These are phyloP conservation scores for Aspiorhynchus laticeps DNA, from an alignment of 2,113 vertebrate genomes.

Conservation along the genomic window DNA sequence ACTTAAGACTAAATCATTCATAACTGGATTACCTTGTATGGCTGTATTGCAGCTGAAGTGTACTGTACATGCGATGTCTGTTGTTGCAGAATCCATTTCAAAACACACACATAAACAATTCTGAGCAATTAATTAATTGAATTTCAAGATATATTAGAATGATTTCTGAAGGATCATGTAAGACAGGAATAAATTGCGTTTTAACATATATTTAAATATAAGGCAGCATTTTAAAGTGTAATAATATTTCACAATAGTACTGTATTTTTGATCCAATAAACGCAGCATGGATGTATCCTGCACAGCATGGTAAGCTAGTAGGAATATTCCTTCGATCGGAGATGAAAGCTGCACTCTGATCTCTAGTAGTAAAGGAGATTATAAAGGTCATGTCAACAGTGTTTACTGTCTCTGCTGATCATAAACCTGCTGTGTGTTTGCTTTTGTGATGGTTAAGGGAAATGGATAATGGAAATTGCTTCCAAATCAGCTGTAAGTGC, in stretches of 20 bases:
- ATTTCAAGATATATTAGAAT: not conserved
- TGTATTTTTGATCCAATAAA: not conserved
- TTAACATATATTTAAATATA: not conserved
- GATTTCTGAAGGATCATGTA: not conserved
- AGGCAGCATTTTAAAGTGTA: not conserved
- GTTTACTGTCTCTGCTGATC: constrained; percentile 12
- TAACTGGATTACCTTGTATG: constrained; percentile 6
- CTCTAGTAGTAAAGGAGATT: constrained; percentile 5
- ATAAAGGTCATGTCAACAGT: constrained; percentile 8
- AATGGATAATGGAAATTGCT: not conserved
- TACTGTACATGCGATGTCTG: not conserved
- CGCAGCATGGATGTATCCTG: not conserved
- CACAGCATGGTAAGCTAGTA: not conserved
- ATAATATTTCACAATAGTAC: not conserved
- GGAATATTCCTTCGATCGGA: not conserved
- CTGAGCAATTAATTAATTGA: not conserved
- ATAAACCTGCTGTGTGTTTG: constrained; percentile 21
- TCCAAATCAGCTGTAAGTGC: not conserved
- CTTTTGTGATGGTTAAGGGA: not conserved
- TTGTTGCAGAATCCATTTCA: not conserved
- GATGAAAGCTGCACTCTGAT: constrained; percentile 14
- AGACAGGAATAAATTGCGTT: not conserved
- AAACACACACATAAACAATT: not conserved
- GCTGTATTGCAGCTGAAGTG: not conserved
- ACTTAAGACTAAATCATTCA: constrained; percentile 1